phyloP scores from a whole-genome alignment of 2,113 vertebrate species.

The Cryptomyrus ogoouensis region DNA sequence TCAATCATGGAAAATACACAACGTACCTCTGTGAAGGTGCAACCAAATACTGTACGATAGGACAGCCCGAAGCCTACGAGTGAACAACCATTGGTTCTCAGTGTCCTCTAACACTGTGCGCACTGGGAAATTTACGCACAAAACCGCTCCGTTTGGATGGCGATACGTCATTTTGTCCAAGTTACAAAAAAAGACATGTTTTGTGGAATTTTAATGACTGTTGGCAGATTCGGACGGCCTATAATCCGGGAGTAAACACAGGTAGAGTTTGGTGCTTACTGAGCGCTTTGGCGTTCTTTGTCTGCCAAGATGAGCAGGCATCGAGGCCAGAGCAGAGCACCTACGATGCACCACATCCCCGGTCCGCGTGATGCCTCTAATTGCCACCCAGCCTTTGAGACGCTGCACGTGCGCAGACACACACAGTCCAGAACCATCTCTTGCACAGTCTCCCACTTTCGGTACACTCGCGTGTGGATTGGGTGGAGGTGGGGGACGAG shows the following conservation, averaged over 20 bases:
- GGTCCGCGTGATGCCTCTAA: constrained; percentile 36
- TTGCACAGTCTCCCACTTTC: constrained; percentile 6
- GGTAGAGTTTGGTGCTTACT: constrained; percentile 46
- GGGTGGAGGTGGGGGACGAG: background rate
- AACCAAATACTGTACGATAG: background rate
- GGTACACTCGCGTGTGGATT: background rate
- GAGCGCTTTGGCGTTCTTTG: constrained; percentile 61
- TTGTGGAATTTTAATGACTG: constrained; percentile 16
- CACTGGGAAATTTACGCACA: background rate
- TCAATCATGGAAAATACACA: background rate
- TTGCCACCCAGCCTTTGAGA: constrained; percentile 28
- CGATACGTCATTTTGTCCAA: background rate
- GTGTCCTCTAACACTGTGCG: background rate
- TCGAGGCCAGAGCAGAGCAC: constrained; percentile 44
- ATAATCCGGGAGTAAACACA: constrained; percentile 24
- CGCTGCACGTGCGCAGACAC: constrained; percentile 13
- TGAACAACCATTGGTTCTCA: background rate
- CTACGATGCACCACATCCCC: constrained; percentile 45
- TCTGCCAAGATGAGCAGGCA: constrained; percentile 46
- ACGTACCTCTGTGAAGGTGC: constrained; percentile 3
- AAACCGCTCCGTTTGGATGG: background rate
- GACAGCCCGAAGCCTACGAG: background rate
- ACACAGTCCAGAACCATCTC: constrained; percentile 26
- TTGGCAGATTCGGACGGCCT: constrained; percentile 23
- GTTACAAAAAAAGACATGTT: background rate